Base-by-base conservation (phyloP, 2,888 invertebrate species). In the Synanthedon tipuliformis region DNA sequence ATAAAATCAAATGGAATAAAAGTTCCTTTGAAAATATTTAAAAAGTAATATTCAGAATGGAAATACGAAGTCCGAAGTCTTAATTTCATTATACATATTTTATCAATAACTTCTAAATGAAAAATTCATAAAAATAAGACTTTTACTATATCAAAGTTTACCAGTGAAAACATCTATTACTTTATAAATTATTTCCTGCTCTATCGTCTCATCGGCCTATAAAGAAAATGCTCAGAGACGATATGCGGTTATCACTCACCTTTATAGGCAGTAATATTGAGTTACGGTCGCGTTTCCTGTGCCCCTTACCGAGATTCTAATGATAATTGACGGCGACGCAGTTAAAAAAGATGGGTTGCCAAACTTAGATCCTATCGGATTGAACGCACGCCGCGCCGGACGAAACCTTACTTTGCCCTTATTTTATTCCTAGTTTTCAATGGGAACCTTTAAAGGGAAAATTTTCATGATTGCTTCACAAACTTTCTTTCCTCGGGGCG, bases 201-300 rank as follows among this genome's bases (percentile, higher is more conserved):
- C 68, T 69, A 69, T 66, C 63, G 59, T 61, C 69, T 63, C 65
- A 66, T 66, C 65, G 64, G 68, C 67, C 68, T 67, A 73, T 68
- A 72, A 72, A 68, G 66, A 68, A 66, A 62, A 65, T 64, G 65
- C 57, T 56, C 61, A 55, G 52, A 58, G 57, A 63, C 69, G 72
- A 73, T 75, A 68, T 68, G 63, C 63, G 76, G 81, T 74, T 81
- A 83, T 84, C 75, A 78, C 68, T 82, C 81, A 81, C 81, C 80
- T 83, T 83, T 84, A 84, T 83, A 74, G 82, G 63, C 81, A 78
- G 75, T 84, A 82, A 83, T 81, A 78, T 77, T 83, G 81, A 84
- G 72, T 81, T 77, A 83, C 69, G 78, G 66, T 64, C 68, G 65
- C 61, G 60, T 65, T 71, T 69, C 69, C 66, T 68, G 64, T 62